These are phyloP conservation scores for Eueides isabella DNA, from an alignment of 1,140 invertebrate genomes.

Conservation along the genomic window DNA sequence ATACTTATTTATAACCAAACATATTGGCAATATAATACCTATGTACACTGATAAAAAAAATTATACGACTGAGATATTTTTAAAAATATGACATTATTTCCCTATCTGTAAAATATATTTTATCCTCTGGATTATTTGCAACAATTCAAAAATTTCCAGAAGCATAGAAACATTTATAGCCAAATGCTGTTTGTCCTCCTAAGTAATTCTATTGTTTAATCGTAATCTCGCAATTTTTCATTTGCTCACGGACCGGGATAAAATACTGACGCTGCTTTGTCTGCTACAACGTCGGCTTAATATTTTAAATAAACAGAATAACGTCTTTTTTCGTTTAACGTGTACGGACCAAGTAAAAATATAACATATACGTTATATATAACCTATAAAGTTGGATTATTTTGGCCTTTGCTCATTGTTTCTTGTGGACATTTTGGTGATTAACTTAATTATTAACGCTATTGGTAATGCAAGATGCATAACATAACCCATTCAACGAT, in stretches of 20 bases:
- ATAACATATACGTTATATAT: not conserved
- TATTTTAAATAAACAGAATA: not conserved
- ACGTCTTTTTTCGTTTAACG: not conserved
- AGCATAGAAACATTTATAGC: not conserved
- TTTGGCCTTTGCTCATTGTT: no score
- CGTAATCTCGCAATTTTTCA: not conserved
- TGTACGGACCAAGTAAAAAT: not conserved
- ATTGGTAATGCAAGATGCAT: no score
- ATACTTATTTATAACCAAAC: no score
- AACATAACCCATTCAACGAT: no score
- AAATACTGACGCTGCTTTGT: not conserved
- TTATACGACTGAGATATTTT: no score
- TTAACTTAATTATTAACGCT: no score
- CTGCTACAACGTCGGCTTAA: not conserved
- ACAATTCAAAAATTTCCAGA: not conserved
- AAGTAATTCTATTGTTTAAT: not conserved
- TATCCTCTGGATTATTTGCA: not conserved
- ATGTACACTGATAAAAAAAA: no score
- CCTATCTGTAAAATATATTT: not conserved
- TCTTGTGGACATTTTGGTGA: no score
- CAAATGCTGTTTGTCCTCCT: not conserved
- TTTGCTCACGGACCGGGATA: not conserved
- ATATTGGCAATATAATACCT: no score
- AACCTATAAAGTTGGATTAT: not conserved
- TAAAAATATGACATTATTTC: no score